Conservation (phyloP, 2,888 invertebrate species). For the Syrista parreyssii region DNA sequence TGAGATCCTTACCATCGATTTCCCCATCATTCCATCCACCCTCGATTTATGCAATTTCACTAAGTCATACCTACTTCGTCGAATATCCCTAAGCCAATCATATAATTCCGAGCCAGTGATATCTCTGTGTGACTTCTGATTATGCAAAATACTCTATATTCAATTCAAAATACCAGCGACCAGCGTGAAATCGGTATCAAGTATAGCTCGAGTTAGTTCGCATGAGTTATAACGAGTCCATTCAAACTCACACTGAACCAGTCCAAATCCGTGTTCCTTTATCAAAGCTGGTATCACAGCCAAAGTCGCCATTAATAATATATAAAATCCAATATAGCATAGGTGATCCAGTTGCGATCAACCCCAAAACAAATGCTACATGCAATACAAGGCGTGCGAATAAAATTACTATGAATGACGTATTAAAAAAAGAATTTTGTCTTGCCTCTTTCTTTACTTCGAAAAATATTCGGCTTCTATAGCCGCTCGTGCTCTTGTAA, state of each 20-base stretch:
- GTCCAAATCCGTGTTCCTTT: background rate
- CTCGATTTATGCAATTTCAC: background rate
- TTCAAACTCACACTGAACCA: background rate
- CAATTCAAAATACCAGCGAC: background rate
- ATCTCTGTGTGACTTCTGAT: background rate
- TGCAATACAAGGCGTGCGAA: background rate
- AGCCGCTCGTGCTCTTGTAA: background rate
- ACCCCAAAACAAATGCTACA: background rate
- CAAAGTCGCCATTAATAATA: background rate
- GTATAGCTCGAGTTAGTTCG: background rate
- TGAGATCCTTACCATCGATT: background rate
- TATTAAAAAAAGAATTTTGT: background rate
- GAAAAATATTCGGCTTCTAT: background rate
- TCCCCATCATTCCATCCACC: background rate
- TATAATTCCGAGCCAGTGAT: background rate
- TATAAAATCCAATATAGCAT: background rate
- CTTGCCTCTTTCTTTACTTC: background rate
- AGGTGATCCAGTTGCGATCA: background rate
- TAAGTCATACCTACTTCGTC: background rate
- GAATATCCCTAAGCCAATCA: background rate
- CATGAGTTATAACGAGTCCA: background rate
- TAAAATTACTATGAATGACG: too few species aligned
- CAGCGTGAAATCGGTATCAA: background rate
- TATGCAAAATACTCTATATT: background rate
- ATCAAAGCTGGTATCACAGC: background rate